A percentile compares a stretch with the other conserved stretches of the same genome.
Evolutionary conservation across 2,888 invertebrate species (phyloP).

Genomic region (Tipula vernalis): DNA sequence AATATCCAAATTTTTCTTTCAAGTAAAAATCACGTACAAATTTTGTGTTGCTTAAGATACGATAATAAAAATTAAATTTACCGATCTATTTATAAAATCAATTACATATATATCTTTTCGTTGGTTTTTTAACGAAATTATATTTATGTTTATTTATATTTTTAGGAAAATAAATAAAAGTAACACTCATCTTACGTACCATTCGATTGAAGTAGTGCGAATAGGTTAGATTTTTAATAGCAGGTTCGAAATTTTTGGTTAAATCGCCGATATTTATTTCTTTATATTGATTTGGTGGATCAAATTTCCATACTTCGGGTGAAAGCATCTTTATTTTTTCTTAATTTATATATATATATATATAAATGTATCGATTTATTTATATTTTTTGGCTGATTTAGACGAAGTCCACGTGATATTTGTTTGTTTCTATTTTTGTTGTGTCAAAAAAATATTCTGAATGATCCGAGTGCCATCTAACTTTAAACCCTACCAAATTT

Average conservation of each 20-base stretch:
- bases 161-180: not conserved
- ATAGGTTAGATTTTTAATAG: slow-evolving; percentile 26
- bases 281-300: slow-evolving; percentile 34
- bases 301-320: slow-evolving; percentile 43
- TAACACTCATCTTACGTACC: slow-evolving; percentile 28
- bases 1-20: not conserved
- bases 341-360: not conserved
- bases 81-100: not conserved
- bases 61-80: not conserved
- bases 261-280: slow-evolving; percentile 26
- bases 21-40: not conserved
- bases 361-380: not conserved
- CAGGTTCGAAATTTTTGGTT: slow-evolving; percentile 19
- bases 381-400: no score
- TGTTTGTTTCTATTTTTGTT: no score
- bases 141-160: not conserved
- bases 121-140: not conserved
- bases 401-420: no score
- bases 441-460: no score
- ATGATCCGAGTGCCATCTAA: no score
- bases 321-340: slow-evolving; percentile 37
- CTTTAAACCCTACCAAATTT: no score
- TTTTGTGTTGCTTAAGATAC: not conserved
- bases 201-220: slow-evolving; percentile 41
- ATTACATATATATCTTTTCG: not conserved